Evolutionary conservation across 2,888 invertebrate species (phyloP).

Genomic region (Apamea anceps): DNA sequence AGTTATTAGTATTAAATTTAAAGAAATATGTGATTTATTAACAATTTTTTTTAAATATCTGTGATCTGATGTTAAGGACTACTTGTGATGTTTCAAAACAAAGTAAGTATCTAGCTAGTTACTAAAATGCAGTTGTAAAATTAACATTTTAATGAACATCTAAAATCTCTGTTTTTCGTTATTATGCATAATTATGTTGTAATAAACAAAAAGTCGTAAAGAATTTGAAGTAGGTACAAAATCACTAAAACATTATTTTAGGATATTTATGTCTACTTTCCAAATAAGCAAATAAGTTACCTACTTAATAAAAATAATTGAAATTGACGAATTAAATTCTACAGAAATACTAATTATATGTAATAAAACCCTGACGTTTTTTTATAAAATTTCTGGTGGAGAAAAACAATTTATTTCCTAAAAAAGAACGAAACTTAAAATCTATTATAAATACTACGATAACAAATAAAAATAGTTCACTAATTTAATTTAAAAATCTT

Average conservation of each 20-base stretch:
- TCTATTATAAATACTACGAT: conserved; percentile 2
- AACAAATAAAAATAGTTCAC: conserved; percentile 8
- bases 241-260: conserved; percentile 7
- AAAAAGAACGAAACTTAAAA: neutral
- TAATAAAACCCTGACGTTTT: conserved; percentile 9
- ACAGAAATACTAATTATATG: conserved; percentile 15
- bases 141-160: neutral
- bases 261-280: conserved; percentile 15
- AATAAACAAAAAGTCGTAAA: neutral
- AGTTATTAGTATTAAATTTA: neutral
- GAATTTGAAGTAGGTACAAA: conserved; percentile 15
- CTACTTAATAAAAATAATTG: conserved; percentile 9
- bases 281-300: conserved; percentile 14
- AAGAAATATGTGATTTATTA: neutral
- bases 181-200: neutral
- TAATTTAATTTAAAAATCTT: neutral
- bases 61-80: conserved; percentile 1
- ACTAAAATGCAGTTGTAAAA: neutral
- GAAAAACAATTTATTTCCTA: neutral
- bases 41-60: neutral
- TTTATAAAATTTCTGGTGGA: neutral
- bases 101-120: too few relatives aligned
- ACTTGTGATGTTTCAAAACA: neutral
- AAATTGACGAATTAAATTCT: conserved; percentile 46
- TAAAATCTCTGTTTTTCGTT: neutral